Evolutionary conservation across 2,888 invertebrate genomes (phyloP).

Genomic region (Sarcophaga caerulescens): DNA sequence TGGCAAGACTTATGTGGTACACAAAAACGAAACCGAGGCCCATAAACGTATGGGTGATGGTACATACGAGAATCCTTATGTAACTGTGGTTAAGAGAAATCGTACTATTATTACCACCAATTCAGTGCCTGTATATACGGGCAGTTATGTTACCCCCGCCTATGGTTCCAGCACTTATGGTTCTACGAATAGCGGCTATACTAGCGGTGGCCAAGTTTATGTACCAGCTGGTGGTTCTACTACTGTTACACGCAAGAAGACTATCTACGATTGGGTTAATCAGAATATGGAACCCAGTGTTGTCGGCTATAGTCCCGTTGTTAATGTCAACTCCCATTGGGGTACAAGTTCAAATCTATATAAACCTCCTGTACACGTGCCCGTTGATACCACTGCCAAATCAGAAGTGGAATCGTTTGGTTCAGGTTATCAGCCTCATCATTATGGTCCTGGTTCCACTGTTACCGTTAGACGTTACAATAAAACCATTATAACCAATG

Average conservation of each 20-base stretch:
- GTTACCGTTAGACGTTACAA: conserved; percentile 75
- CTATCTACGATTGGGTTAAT: conserved; percentile 75
- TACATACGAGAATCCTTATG: conserved; percentile 68
- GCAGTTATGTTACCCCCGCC: conserved; percentile 49
- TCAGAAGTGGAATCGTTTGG: conserved; percentile 67
- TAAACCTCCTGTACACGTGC: conserved; percentile 70
- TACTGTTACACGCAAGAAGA: conserved; percentile 70
- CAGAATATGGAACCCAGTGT: conserved; percentile 76
- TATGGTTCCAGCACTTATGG: conserved; percentile 62
- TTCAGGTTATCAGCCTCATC: conserved; percentile 56
- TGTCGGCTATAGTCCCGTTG: conserved; percentile 76
- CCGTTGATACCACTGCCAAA: conserved; percentile 66
- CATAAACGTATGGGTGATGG: conserved; percentile 69
- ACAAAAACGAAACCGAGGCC: conserved; percentile 78
- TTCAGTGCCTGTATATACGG: conserved; percentile 63
- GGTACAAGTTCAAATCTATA: conserved; percentile 50
- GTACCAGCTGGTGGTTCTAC: conserved; percentile 53
- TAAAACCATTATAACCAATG: conserved; percentile 74
- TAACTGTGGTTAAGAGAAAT: conserved; percentile 71
- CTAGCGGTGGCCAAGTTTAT: conserved; percentile 39
- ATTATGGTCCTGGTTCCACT: conserved; percentile 69
- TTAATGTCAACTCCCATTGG: conserved; percentile 72
- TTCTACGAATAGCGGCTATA: conserved; percentile 42
- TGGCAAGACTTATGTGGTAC: conserved; percentile 79
- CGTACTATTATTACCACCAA: conserved; percentile 72